Conservation (phyloP, 2,113 vertebrate genomes). For the Physeter macrocephalus region DNA sequence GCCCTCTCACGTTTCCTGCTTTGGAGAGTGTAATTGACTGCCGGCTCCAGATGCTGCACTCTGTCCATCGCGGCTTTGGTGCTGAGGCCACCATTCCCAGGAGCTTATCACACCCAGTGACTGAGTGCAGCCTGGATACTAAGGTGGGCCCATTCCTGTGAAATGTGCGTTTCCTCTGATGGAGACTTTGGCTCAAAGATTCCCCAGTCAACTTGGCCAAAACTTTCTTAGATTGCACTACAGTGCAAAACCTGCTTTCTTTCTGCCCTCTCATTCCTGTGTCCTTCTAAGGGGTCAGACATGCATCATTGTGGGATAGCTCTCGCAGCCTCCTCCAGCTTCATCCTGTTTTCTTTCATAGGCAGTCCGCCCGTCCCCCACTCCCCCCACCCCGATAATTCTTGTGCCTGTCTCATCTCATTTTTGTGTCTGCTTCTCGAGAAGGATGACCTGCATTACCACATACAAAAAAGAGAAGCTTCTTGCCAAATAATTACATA, state of each 20-base stretch:
- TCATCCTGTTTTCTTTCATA: background rate
- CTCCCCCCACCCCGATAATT: background rate
- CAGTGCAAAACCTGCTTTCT: background rate
- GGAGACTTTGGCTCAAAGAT: background rate
- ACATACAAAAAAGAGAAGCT: background rate
- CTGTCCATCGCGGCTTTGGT: background rate
- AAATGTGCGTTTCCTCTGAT: background rate
- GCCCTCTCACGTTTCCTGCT: background rate
- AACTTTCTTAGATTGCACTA: background rate
- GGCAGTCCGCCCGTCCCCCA: accelerated
- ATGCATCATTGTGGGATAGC: accelerated
- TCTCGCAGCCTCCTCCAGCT: background rate
- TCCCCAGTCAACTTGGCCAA: background rate
- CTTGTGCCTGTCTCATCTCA: background rate
- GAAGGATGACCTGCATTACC: background rate
- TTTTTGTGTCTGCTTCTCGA: background rate
- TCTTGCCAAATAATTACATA: background rate
- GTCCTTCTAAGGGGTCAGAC: background rate
- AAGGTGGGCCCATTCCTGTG: background rate
- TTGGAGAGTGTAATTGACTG: background rate
- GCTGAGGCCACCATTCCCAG: background rate
- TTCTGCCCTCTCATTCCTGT: background rate
- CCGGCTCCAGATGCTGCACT: background rate
- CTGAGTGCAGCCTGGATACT: background rate
- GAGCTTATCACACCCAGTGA: background rate